These are phyloP conservation scores for Peucedramus taeniatus DNA, from an alignment of 2,113 vertebrate genomes.

Conservation along the genomic window DNA sequence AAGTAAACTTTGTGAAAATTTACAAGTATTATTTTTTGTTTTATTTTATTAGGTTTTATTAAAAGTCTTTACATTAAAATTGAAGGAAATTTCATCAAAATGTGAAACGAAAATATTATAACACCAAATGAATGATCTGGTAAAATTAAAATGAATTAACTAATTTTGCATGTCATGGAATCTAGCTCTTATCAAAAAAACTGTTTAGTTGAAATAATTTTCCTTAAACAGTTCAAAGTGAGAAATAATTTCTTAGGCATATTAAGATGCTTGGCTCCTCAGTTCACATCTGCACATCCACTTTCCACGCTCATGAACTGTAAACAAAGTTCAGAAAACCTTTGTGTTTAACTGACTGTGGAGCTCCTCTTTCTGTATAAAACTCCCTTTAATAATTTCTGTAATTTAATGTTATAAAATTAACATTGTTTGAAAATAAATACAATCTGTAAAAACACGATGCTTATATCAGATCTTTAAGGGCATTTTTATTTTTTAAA, in stretches of 20 bases:
- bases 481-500: background rate
- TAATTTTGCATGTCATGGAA: background rate
- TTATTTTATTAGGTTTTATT: background rate
- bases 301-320: background rate
- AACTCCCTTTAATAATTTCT: background rate
- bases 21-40: background rate
- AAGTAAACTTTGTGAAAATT: background rate
- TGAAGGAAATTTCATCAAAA: background rate
- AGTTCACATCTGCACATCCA: background rate
- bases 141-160: background rate
- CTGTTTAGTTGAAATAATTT: background rate
- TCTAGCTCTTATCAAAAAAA: background rate
- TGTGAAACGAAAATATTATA: background rate
- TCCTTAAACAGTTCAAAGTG: background rate
- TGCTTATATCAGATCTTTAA: background rate
- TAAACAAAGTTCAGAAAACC: background rate
- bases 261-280: background rate
- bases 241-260: background rate
- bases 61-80: background rate
- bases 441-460: background rate
- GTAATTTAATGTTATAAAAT: background rate
- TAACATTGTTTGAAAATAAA: background rate
- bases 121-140: background rate
- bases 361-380: background rate
- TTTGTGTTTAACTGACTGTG: background rate